Evolutionary conservation across 2,888 invertebrate genomes (phyloP).

Genomic region (Cartodere bifasciata): DNA sequence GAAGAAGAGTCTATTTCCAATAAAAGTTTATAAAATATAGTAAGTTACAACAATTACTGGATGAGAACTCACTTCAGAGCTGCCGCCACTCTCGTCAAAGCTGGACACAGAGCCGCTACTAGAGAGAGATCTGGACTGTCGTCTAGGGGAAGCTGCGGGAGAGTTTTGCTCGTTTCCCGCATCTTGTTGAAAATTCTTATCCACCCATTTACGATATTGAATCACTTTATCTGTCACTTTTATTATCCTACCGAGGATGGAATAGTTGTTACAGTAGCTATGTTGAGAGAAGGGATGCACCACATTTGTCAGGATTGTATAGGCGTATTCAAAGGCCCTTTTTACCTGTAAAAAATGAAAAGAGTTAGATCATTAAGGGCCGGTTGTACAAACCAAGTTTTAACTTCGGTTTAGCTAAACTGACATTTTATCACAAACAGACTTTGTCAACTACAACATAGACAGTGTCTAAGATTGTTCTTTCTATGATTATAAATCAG

Average conservation of each 20-base stretch:
- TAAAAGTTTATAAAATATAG: neutral
- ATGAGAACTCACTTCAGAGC: constrained; percentile 29
- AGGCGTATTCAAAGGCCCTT: constrained; percentile 95
- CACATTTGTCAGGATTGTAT: constrained; percentile 67
- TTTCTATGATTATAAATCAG: no score
- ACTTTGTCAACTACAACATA: no score
- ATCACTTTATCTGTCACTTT: constrained; percentile 89
- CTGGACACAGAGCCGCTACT: constrained; percentile 33
- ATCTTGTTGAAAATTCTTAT: constrained; percentile 32
- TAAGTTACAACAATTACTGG: neutral
- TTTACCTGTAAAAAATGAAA: constrained; percentile 44
- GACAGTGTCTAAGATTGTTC: no score
- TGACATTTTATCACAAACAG: no score
- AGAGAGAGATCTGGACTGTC: constrained; percentile 27
- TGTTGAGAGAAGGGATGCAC: constrained; percentile 42
- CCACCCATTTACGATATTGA: constrained; percentile 55
- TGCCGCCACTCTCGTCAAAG: constrained; percentile 30
- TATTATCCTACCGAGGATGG: constrained; percentile 80
- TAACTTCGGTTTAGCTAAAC: no score
- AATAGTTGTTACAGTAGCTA: constrained; percentile 43
- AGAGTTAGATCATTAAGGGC: neutral
- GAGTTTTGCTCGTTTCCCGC: constrained; percentile 17
- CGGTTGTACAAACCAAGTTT: neutral
- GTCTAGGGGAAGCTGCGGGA: constrained; percentile 18
- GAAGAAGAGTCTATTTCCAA: constrained; percentile 1